Evolutionary conservation across 2,888 invertebrate genomes (phyloP).

Genomic region (Agrochola circellaris): DNA sequence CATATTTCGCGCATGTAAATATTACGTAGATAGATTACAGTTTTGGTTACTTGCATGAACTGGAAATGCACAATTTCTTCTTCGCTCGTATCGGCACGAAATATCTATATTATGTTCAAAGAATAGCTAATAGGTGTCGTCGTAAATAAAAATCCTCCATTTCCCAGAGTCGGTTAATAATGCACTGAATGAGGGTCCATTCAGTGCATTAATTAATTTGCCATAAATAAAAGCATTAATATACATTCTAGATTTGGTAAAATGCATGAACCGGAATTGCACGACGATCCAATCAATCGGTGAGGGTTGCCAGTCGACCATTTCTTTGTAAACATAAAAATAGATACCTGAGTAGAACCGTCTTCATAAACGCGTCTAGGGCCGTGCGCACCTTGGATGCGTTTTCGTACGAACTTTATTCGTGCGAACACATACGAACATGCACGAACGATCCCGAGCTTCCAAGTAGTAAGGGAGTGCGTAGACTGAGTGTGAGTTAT

Average conservation of each 20-base stretch:
- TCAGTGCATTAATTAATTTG: too few relatives aligned
- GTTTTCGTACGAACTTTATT: too few relatives aligned
- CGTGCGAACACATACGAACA: too few relatives aligned
- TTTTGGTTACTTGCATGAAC: neutral
- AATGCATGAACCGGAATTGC: too few relatives aligned
- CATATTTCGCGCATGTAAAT: constrained; percentile 9
- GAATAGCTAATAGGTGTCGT: neutral
- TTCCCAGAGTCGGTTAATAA: neutral
- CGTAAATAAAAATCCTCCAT: neutral
- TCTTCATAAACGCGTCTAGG: too few relatives aligned
- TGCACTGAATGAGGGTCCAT: too few relatives aligned
- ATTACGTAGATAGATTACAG: neutral
- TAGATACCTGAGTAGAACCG: too few relatives aligned
- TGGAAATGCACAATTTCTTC: neutral
- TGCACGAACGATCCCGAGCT: too few relatives aligned
- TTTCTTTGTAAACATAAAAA: neutral
- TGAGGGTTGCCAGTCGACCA: neutral
- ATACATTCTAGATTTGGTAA: neutral
- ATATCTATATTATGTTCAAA: too few relatives aligned
- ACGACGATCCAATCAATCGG: neutral
- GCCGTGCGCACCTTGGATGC: too few relatives aligned
- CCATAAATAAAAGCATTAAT: neutral
- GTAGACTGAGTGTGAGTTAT: too few relatives aligned
- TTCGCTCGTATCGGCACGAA: neutral
- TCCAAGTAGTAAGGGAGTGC: too few relatives aligned